phyloP scores from a whole-genome alignment of 2,797 vertebrate genomes.

The Harpagifer antarcticus region DNA sequence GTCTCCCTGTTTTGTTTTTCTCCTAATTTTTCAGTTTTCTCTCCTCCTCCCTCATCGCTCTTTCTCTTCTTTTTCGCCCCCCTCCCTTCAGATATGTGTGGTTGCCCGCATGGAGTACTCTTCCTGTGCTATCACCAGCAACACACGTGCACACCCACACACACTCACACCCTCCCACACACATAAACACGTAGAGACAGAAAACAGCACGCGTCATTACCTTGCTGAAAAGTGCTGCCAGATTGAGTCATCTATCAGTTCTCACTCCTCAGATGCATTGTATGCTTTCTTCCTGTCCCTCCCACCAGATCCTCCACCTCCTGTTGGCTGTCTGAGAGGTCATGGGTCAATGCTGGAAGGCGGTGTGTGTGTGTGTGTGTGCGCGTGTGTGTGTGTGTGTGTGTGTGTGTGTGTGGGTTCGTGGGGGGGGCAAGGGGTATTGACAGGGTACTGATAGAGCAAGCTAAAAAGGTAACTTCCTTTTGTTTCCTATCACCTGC shows the following conservation, averaged over 20 bases:
- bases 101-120: conserved; percentile 20
- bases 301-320: neutral
- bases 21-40: conserved; percentile 23
- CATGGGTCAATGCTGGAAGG: conserved; percentile 19
- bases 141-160: conserved; percentile 11
- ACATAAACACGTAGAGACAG: conserved; percentile 21
- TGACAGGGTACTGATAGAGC: conserved; percentile 38
- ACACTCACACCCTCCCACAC: conserved; percentile 20
- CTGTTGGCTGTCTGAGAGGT: conserved; percentile 32
- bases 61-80: neutral
- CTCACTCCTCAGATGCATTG: conserved; percentile 44
- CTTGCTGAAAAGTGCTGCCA: conserved; percentile 61
- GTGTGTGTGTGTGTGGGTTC: too few relatives aligned
- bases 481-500: conserved; percentile 31
- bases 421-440: conserved; percentile 9
- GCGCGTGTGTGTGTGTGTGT: too few relatives aligned
- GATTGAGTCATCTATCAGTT: conserved; percentile 47
- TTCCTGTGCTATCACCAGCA: conserved; percentile 33
- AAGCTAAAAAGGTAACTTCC: conserved; percentile 39
- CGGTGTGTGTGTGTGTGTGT: too few relatives aligned
- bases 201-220: conserved; percentile 75
- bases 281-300: conserved; percentile 14
- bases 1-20: conserved; percentile 28
- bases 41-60: conserved; percentile 19
- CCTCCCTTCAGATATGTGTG: conserved; percentile 3